phyloP scores from a whole-genome alignment of 2,797 vertebrate genomes.

The Smutsia temminckii region DNA sequence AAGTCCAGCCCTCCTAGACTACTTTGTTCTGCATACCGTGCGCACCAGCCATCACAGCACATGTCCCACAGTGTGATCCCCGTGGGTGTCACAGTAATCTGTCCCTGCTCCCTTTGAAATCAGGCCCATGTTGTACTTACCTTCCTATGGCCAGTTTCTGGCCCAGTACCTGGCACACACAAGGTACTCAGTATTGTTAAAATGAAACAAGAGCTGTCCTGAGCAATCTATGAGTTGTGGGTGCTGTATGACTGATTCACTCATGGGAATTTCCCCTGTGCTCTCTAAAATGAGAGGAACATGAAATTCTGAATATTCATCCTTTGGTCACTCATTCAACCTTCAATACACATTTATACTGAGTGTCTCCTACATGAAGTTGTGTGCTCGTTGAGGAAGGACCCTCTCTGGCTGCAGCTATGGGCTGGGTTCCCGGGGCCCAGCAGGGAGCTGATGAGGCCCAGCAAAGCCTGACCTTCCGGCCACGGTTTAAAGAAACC shows the following conservation, averaged over 20 bases:
- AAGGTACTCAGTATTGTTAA: neutral
- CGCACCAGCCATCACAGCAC: fast-evolving
- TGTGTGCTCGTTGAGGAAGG: fast-evolving
- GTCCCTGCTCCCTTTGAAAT: neutral
- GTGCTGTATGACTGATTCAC: neutral
- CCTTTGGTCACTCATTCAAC: neutral
- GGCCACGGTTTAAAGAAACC: neutral
- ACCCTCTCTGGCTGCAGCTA: fast-evolving
- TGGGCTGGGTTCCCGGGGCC: neutral
- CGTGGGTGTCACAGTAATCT: neutral
- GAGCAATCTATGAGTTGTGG: neutral
- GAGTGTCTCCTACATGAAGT: neutral
- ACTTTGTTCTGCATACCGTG: fast-evolving
- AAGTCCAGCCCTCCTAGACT: neutral
- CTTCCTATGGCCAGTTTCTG: neutral
- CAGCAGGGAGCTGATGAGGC: neutral
- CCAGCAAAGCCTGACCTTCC: neutral
- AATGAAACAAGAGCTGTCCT: neutral
- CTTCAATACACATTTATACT: neutral
- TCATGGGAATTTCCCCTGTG: neutral
- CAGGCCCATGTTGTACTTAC: neutral
- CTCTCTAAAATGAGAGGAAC: neutral
- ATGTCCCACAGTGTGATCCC: fast-evolving
- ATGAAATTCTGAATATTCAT: neutral
- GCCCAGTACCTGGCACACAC: neutral